Percentiles rank a stretch among this genome's conserved stretches.
Conservation (phyloP, 2,888 invertebrate genomes). For the Noctua pronuba region DNA sequence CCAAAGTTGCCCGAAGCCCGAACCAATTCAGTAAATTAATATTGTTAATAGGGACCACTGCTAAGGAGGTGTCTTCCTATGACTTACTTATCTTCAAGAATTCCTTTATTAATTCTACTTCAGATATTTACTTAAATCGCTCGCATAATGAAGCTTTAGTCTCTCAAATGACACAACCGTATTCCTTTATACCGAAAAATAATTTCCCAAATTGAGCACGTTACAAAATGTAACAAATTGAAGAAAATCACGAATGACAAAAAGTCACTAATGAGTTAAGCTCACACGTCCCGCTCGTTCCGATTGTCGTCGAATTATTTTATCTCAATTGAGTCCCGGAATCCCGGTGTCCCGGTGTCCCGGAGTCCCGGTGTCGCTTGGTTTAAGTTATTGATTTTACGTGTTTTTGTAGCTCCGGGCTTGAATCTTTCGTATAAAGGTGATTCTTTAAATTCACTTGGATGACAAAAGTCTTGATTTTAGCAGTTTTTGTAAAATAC, state of each 20-base stretch:
- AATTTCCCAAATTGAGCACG: conserved; percentile 1
- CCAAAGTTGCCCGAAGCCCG: background rate
- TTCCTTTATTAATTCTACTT: no score
- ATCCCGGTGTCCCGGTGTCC: conserved; percentile 2
- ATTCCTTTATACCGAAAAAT: background rate
- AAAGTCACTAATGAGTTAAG: conserved; percentile 42
- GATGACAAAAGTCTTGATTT: background rate
- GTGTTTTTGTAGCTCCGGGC: conserved; percentile 32
- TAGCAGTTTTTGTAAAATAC: background rate
- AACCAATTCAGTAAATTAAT: no score
- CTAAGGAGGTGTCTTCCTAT: no score
- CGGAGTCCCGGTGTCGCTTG: conserved; percentile 29
- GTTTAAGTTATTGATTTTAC: conserved; percentile 57
- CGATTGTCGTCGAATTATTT: conserved; percentile 61
- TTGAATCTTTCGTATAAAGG: conserved; percentile 10
- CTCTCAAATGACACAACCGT: background rate
- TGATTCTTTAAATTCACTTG: conserved; percentile 5
- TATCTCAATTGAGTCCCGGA: conserved; percentile 49
- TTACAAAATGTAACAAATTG: conserved; percentile 8
- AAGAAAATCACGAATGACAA: conserved; percentile 32
- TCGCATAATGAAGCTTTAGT: background rate
- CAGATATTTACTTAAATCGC: background rate
- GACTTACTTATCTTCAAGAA: background rate
- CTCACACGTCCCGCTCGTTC: conserved; percentile 48
- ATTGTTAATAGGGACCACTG: background rate